phyloP scores from a whole-genome alignment of 2,888 invertebrate species.

The Odontocolon sp. region DNA sequence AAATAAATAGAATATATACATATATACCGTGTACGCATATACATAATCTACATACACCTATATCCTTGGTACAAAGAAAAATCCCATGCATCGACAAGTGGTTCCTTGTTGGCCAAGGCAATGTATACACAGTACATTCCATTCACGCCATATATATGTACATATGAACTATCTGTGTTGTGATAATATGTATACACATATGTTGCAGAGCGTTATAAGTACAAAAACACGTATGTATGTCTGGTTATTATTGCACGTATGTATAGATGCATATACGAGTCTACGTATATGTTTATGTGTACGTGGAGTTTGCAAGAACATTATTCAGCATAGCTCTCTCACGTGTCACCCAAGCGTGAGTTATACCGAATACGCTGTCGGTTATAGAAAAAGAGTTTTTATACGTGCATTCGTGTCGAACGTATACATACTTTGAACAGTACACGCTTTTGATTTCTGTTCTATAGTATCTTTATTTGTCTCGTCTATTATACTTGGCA shows the following conservation, averaged over 20 bases:
- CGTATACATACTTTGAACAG: not conserved
- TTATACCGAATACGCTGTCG: not conserved
- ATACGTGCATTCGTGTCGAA: not conserved
- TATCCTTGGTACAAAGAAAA: conserved; percentile 38
- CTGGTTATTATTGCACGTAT: not conserved
- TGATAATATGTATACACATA: not conserved
- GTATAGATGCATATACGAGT: not conserved
- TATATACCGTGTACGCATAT: too few species aligned
- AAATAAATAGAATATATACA: conserved; percentile 16
- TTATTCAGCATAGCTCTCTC: conserved; percentile 36
- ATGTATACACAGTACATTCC: conserved; percentile 44
- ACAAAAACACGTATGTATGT: not conserved
- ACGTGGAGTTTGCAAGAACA: conserved; percentile 22
- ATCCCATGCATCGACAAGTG: conserved; percentile 55
- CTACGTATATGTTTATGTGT: too few species aligned
- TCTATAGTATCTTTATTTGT: too few species aligned
- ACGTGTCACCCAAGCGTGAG: conserved; percentile 37
- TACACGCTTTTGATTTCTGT: not conserved
- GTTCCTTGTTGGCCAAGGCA: conserved; percentile 55
- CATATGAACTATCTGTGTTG: not conserved
- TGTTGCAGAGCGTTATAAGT: not conserved
- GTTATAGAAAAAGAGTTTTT: conserved; percentile 25
- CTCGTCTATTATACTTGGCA: conserved; percentile 33
- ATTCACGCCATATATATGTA: conserved; percentile 42
- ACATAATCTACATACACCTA: too few species aligned